A percentile compares a stretch with the other conserved stretches of the same genome.
phyloP scores from a whole-genome alignment of 2,113 vertebrate genomes.

The Panthera tigris region DNA sequence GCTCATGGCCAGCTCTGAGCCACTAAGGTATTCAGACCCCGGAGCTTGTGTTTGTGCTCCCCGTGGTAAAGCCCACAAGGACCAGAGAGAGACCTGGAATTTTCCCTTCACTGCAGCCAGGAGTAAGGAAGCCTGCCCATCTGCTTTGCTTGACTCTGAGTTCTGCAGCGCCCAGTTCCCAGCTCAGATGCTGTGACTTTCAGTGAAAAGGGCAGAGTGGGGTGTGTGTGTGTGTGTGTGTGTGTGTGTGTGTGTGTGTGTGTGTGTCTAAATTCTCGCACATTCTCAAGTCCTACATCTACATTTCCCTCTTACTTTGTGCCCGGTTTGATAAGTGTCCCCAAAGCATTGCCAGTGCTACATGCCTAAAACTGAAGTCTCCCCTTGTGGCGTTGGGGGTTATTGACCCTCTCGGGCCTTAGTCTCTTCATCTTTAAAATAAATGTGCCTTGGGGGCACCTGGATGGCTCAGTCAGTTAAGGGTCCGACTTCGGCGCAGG shows the following conservation, averaged over 20 bases:
- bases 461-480: too few species aligned
- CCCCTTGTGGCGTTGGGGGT: neutral
- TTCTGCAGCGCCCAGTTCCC: neutral
- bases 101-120: neutral
- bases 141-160: neutral
- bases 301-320: neutral
- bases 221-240: too few species aligned
- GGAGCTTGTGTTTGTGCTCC: neutral
- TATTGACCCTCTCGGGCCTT: neutral
- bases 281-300: neutral
- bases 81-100: neutral
- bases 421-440: neutral
- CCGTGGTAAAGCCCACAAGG: neutral
- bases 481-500: too few species aligned
- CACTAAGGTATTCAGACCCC: neutral
- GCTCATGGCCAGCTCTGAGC: neutral
- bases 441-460: neutral
- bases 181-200: neutral
- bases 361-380: neutral
- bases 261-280: fast-evolving
- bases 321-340: neutral
- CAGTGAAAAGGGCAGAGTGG: neutral
- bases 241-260: neutral
- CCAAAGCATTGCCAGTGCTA: neutral
- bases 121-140: neutral